Evolutionary conservation across 2,797 vertebrate genomes (phyloP), one percentile per base, ranked within the genome.

Genomic region (Manis pentadactyla): DNA sequence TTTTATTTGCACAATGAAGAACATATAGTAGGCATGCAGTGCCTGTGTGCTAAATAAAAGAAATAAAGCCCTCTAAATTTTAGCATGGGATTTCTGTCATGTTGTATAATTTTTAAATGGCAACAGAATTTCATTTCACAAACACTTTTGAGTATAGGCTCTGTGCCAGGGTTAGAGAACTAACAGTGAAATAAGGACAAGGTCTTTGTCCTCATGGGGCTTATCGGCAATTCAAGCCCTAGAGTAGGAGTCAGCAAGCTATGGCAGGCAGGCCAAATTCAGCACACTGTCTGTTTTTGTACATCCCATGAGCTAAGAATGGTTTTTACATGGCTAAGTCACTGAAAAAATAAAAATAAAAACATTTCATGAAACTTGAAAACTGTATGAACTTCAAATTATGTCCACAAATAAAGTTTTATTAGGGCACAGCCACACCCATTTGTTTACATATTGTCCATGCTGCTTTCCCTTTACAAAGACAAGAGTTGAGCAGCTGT

Each of bases 11-110:
- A 90, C 46, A 86, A 15, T 49, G 25, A 5, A 88, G 73, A 92
- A 88, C 55, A 94, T 64, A 81, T n/a, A 93, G 93, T 93, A 97
- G 85, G 90, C 61, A 85, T 61, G 49, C 49, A 6, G 39, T 68
- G 37, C 31, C 15, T 77, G 84, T 27, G 83, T 59, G 27, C 34
- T 57, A 8, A 79, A 90, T 77, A 71, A 79, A 95, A 79, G 61
- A 93, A 95, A 64, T 74, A 74, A 59, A 87, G 19, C 34, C 46
- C 14, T 75, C 46, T 61, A n/a, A 84, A 95, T 94, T 93, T 78
- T 51, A 87, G 53, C 7, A 57, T 73, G 51, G 64, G 23, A 71
- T 93, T 86, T 93, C 25, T 71, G 64, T 5, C 29, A 39, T 49
- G 15, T 37, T 83, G 53, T 9, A 55, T 71, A 84, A 84, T 90